These are phyloP conservation scores for Thymelicus acteon DNA, from an alignment of 2,888 invertebrate species.

Conservation along the genomic window DNA sequence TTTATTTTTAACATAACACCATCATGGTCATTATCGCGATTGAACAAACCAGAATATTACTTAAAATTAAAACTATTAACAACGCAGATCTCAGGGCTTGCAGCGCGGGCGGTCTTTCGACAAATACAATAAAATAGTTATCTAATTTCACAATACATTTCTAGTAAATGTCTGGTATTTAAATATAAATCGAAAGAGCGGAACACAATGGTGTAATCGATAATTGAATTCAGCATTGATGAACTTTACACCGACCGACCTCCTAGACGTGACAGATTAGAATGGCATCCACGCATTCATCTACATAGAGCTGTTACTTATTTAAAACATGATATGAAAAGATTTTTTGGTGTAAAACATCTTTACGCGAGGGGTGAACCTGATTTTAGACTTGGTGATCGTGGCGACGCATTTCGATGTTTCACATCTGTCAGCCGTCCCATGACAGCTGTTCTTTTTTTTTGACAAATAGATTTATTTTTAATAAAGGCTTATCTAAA, in stretches of 20 bases:
- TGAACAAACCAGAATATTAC: slow-evolving; percentile 8
- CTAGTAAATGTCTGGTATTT: slow-evolving; percentile 83
- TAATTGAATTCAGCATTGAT: slow-evolving; percentile 85
- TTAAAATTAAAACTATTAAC: not conserved
- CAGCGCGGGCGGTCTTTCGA: slow-evolving; percentile 74
- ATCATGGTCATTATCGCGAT: not conserved
- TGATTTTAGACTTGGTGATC: no score
- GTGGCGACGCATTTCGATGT: no score
- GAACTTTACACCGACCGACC: slow-evolving; percentile 84
- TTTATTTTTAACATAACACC: no score
- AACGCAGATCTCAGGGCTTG: slow-evolving; percentile 47
- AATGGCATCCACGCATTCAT: slow-evolving; percentile 71
- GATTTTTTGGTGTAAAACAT: no score
- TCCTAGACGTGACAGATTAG: slow-evolving; percentile 84
- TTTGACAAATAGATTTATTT: no score
- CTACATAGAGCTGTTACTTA: slow-evolving; percentile 59
- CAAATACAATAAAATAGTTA: slow-evolving; percentile 72
- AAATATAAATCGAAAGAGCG: slow-evolving; percentile 84
- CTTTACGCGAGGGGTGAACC: no score
- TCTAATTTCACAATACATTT: slow-evolving; percentile 81
- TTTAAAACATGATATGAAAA: no score
- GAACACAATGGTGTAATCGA: slow-evolving; percentile 84
- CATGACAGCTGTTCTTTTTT: no score
- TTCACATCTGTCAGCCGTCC: no score
- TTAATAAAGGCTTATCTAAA: no score